Evolutionary conservation across 2,113 vertebrate species (phyloP).

Genomic region (Azemiops feae): DNA sequence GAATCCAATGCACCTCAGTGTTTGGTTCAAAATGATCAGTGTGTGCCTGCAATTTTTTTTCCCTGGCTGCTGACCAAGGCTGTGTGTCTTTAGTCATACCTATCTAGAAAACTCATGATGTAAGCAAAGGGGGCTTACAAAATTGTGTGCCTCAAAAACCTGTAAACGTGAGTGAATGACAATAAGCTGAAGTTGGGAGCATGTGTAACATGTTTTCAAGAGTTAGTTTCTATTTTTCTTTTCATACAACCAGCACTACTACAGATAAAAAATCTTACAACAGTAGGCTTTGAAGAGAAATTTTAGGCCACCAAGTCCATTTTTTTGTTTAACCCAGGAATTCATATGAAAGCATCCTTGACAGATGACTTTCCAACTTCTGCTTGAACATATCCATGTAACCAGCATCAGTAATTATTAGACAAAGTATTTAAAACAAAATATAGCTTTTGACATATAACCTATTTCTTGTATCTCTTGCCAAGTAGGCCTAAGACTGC

Average conservation of each 20-base stretch:
- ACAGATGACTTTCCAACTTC: background rate
- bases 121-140: background rate
- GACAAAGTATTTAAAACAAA: background rate
- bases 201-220: background rate
- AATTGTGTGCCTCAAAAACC: background rate
- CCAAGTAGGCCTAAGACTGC: background rate
- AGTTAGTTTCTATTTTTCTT: background rate
- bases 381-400: background rate
- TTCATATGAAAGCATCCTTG: background rate
- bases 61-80: background rate
- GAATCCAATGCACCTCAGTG: background rate
- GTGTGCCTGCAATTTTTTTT: background rate
- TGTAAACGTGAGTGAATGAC: background rate
- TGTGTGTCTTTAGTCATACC: background rate
- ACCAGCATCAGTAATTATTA: background rate
- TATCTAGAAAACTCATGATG: background rate
- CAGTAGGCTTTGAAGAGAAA: background rate
- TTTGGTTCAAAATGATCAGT: background rate
- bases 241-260: background rate
- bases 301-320: background rate
- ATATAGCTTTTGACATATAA: background rate
- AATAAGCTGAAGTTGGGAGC: background rate
- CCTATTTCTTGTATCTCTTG: background rate
- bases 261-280: background rate
- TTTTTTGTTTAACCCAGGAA: background rate